phyloP scores from a whole-genome alignment of 2,888 invertebrate species.

The Exocentrus adspersus region DNA sequence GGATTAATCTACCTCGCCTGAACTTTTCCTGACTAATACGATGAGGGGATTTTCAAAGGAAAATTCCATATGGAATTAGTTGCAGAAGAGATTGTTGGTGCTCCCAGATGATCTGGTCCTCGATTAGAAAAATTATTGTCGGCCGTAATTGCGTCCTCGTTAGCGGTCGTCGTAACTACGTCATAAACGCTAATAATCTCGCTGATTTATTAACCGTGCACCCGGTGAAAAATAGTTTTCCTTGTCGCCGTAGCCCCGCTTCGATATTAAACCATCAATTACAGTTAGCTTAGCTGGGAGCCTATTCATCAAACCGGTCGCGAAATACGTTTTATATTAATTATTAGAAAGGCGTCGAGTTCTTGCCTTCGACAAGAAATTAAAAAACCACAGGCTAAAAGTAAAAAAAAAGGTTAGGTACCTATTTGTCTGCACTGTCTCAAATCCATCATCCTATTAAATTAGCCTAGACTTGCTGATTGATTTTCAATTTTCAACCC shows the following conservation, averaged over 20 bases:
- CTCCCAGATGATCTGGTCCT: no score
- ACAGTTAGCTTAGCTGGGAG: constrained; percentile 10
- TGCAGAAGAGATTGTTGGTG: no score
- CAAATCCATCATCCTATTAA: constrained; percentile 13
- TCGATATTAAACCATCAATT: constrained; percentile 5
- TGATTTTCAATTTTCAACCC: constrained; percentile 23
- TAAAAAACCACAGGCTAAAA: neutral
- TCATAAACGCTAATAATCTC: no score
- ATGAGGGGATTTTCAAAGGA: neutral
- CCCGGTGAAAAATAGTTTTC: constrained; percentile 5
- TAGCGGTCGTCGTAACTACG: no score
- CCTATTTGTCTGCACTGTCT: no score
- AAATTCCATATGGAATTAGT: no score
- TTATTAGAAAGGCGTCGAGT: neutral
- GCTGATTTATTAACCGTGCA: neutral
- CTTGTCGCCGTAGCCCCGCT: neutral
- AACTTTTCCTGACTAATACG: constrained; percentile 2
- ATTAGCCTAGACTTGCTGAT: neutral
- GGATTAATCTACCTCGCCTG: constrained; percentile 12
- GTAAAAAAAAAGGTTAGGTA: no score
- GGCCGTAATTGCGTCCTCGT: no score
- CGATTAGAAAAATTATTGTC: no score
- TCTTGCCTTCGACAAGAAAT: no score
- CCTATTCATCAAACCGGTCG: constrained; percentile 5
- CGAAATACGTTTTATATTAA: constrained; percentile 10